Evolutionary conservation across 2,113 vertebrate species (phyloP).

Genomic region (Terrapene triunguis): DNA sequence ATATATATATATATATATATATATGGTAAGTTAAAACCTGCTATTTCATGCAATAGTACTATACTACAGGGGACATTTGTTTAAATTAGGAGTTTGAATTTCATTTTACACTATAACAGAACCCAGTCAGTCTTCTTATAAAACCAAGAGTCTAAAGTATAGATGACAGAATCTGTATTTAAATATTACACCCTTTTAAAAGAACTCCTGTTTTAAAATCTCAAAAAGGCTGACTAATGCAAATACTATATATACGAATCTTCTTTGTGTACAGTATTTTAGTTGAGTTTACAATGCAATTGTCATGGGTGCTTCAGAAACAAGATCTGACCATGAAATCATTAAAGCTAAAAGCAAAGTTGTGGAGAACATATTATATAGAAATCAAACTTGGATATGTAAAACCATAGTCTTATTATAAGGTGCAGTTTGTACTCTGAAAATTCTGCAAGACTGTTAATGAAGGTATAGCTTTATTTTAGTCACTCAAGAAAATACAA

Average conservation of each 20-base stretch:
- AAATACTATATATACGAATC: background rate
- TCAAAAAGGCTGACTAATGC: conserved; percentile 18
- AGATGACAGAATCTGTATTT: conserved; percentile 10
- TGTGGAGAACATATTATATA: background rate
- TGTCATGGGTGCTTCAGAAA: background rate
- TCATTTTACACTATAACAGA: conserved; percentile 14
- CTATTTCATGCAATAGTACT: background rate
- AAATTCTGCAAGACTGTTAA: background rate
- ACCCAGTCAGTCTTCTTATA: conserved; percentile 27
- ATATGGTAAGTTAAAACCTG: background rate
- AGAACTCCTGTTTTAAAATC: background rate
- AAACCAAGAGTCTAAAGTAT: background rate
- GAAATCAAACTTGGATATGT: background rate
- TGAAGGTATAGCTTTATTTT: background rate
- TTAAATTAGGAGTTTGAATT: conserved; percentile 49
- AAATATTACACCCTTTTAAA: conserved; percentile 4
- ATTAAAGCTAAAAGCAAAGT: background rate
- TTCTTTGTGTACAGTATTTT: conserved; percentile 8
- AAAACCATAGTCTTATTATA: background rate
- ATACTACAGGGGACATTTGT: background rate
- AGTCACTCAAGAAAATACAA: background rate
- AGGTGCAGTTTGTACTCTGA: background rate
- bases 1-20: too few species aligned
- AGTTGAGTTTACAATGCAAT: background rate
- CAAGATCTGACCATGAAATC: background rate